Evolutionary conservation across 2,888 invertebrate genomes (phyloP), one percentile per base, ranked within the genome.

Genomic region (Argynnis bischoffii): DNA sequence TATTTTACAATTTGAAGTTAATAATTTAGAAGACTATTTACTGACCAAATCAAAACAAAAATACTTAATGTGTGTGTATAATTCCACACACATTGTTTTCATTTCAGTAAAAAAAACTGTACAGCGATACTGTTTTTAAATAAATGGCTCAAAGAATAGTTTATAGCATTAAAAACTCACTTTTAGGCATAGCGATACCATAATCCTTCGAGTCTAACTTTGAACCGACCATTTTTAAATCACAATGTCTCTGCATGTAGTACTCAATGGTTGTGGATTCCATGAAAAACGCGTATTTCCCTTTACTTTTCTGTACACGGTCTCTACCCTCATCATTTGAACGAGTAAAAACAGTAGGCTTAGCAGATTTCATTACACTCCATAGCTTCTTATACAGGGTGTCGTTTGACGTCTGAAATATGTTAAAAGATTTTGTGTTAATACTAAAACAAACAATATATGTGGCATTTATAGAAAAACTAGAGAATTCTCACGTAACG

Each of bases 241-340:
- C 95, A 84, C 98, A 98, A 79, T 96, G 94, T 72, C 96, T 93
- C 83, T 97, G 96, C 72, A 95, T 95, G 76, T 95, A 96, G 88
- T 98, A 99, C 85, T 99, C 98, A 76, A 99, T 95, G 31, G 96
- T 96, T 0, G 98, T 96, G 47, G 98, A 98, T 92, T 99, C 99
- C 97, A 99, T 98, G 70, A 99, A 95, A 84, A 97, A 99, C 2
- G 98, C 99, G 86, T 97, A 99, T 72, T 93, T 95, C 46, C 95
- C 95, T 81, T 95, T 95, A 64, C 94, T 95, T 79, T 94, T 94
- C 50, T 94, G 82, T 0, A 99, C 98, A 57, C 97, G 93, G 26
- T 96, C 95, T 1, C 97, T 96, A 0, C 99, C 99, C 79, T 98
- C 97, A 1, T 94, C 94, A 80, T 98, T 98, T 77, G 91, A 94